Evolutionary conservation across 2,888 invertebrate species (phyloP), one percentile per base, ranked within the genome.

Genomic region (Drosophila flavopinicola): DNA sequence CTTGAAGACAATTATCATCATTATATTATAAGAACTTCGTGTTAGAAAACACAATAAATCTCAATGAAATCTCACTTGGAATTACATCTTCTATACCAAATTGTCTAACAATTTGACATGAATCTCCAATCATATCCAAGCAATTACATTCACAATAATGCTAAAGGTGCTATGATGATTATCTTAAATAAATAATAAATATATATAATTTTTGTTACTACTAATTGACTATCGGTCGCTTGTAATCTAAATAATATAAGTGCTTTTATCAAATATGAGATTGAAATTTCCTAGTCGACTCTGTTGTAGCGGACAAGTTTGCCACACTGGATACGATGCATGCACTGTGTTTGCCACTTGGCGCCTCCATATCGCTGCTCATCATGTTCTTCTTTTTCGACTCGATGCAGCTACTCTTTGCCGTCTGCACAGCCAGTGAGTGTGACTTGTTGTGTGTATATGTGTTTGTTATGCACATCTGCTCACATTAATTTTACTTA

Each of bases 371-470:
- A 85, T 98, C 98, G 66, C 93, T 99, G 72, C 94, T 99, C 66
- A 95, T 99, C 88, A 99, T 99, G 98, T 99, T 99, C 92, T 98
- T 99, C 93, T 99, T 98, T 92, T 99, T 99, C 90, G 99, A 99
- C 92, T 98, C 98, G 57, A 98, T 99, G 96, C 99, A 99, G 92
- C 96, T 97, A 93, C 94, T 95, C 84, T 98, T 95, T 93, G 98
- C 96, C 73, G 97, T 98, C 87, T 98, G 98, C 91, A 99, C 99
- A 88, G 98, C 99, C 89, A 97, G 98, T 98, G 92, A 95, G 95
- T 94, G 44, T 32, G 33, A 7, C 41, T 25, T 37, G 30, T 52
- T 37, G 6, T 45, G 3, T 25, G 10, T n/a, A n/a, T n/a, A n/a
- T n/a, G n/a, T n/a, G n/a, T n/a, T n/a, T n/a, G n/a, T 23, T 33